These are phyloP conservation scores for Hippolais icterina DNA, from an alignment of 2,113 vertebrate species.

Conservation along the genomic window DNA sequence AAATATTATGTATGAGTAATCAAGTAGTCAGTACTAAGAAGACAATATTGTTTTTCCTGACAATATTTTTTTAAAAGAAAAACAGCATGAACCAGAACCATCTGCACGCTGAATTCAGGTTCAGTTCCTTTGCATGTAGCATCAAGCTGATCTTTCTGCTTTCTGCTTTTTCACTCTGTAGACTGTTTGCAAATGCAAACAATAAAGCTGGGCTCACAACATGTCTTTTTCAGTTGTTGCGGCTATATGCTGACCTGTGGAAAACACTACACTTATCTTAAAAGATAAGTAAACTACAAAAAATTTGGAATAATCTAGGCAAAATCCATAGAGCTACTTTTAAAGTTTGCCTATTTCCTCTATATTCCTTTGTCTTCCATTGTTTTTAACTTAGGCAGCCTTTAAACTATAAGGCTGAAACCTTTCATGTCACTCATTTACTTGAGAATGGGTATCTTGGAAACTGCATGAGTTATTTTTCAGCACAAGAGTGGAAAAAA, in stretches of 20 bases:
- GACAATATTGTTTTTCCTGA: neutral
- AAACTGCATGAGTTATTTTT: neutral
- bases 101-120: neutral
- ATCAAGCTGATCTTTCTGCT: neutral
- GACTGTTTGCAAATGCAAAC: neutral
- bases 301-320: neutral
- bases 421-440: neutral
- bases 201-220: neutral
- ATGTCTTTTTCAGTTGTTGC: neutral
- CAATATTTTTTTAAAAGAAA: neutral
- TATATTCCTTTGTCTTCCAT: neutral
- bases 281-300: neutral
- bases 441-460: neutral
- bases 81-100: neutral
- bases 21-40: neutral
- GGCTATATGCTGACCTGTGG: neutral
- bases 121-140: neutral
- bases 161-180: neutral
- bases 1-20: neutral
- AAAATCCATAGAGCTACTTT: neutral
- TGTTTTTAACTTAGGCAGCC: neutral
- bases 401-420: neutral
- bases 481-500: neutral
- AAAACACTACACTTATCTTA: neutral
- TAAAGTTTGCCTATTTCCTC: neutral